Percentiles rank a stretch among this genome's conserved stretches.
Evolutionary conservation across 2,113 vertebrate genomes (phyloP).

Genomic region (Zosterops japonicus): DNA sequence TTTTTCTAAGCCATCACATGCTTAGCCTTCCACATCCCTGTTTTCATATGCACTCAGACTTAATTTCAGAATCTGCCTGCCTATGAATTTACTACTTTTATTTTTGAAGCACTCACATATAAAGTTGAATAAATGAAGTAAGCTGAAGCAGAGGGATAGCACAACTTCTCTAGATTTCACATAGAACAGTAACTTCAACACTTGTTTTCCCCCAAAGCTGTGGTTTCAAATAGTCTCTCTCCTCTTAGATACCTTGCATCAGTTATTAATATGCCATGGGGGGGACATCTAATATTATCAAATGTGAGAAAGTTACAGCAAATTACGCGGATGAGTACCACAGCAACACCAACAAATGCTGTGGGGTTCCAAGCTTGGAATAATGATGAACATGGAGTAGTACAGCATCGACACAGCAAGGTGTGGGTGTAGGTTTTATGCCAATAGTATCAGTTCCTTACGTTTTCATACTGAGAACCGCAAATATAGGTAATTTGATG

Average conservation of each 20-base stretch:
- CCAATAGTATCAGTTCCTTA: background rate
- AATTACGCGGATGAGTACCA: background rate
- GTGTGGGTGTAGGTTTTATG: background rate
- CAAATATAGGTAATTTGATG: background rate
- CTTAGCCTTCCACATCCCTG: background rate
- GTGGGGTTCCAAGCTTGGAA: conserved; percentile 1
- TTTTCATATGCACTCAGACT: background rate
- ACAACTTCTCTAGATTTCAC: background rate
- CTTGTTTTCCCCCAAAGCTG: background rate
- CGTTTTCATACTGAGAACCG: background rate
- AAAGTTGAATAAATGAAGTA: background rate
- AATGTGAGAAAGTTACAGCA: background rate
- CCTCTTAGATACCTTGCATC: background rate
- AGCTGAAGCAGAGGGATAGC: background rate
- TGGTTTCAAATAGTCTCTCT: background rate
- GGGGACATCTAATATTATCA: background rate
- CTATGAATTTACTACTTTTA: background rate
- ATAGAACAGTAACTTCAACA: background rate
- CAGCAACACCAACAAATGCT: background rate
- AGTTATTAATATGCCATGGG: background rate
- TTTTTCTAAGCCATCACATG: background rate
- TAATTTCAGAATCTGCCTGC: background rate
- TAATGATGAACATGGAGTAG: background rate
- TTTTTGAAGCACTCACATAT: background rate
- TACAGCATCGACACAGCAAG: background rate